Evolutionary conservation across 1,140 invertebrate genomes (phyloP), one percentile per base, ranked within the genome.

Genomic region (Eumeta japonica): DNA sequence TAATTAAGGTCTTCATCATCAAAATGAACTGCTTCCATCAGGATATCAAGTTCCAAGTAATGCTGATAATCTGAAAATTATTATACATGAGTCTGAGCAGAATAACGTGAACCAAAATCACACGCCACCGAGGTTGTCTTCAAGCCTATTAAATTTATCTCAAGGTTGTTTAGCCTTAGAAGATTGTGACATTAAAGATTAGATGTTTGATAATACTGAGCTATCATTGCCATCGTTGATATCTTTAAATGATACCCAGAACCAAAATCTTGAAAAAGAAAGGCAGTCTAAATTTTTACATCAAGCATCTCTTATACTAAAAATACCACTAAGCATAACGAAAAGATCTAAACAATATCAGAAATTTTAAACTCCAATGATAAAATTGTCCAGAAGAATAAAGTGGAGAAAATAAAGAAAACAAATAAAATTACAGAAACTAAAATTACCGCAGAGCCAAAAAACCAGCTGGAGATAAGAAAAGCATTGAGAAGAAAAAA

Each of bases 241-340:
- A 43, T 43, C 16, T 47, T 45, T 43, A 47, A 44, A 50, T 42
- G 45, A 50, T 14, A 24, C 34, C 14, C 45, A 44, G 28, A 53
- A 50, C 35, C 10, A 29, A 29, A 13, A 29, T 29, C n/a, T n/a
- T n/a, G n/a, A n/a, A n/a, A n/a, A n/a, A n/a, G n/a, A n/a, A n/a
- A n/a, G n/a, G n/a, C n/a, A n/a, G n/a, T n/a, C n/a, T n/a, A n/a
- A n/a, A n/a, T n/a, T n/a, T n/a, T n/a, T n/a, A n/a, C n/a, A n/a
- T n/a, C n/a, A n/a, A n/a, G n/a, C n/a, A n/a, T n/a, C n/a, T n/a
- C n/a, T n/a, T n/a, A n/a, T n/a, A n/a, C n/a, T n/a, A n/a, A n/a
- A n/a, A n/a, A n/a, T n/a, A n/a, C n/a, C n/a, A n/a, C n/a, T n/a
- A n/a, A n/a, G n/a, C n/a, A n/a, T n/a, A n/a, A n/a, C n/a, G n/a